Conservation (phyloP, 2,888 invertebrate genomes). For the Nymphalis polychloros region DNA sequence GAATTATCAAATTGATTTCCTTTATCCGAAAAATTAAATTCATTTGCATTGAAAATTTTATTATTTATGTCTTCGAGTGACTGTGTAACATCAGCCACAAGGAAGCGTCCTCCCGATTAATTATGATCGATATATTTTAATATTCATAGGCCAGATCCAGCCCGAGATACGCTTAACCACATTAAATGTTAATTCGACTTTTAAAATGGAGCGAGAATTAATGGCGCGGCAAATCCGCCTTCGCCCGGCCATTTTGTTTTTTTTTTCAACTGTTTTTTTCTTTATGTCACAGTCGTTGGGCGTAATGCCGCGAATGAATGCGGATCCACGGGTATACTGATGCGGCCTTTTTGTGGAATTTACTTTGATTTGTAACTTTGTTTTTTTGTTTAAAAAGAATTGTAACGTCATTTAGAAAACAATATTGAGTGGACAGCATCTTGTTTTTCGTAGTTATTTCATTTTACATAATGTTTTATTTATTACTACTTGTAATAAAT, state of each 20-base stretch:
- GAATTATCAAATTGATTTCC: too few relatives aligned
- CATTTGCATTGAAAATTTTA: neutral
- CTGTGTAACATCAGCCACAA: slow-evolving; percentile 38
- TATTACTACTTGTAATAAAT: too few relatives aligned
- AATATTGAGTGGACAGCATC: neutral
- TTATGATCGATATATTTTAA: slow-evolving; percentile 51
- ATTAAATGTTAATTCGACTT: slow-evolving; percentile 52
- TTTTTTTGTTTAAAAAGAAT: slow-evolving; percentile 28
- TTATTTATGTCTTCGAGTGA: slow-evolving; percentile 3
- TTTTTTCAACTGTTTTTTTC: slow-evolving; percentile 37
- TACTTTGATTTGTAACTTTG: slow-evolving; percentile 36
- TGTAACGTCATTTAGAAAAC: slow-evolving; percentile 7
- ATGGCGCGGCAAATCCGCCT: slow-evolving; percentile 47
- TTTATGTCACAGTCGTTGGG: slow-evolving; percentile 34
- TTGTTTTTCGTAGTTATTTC: neutral
- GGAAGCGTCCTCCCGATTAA: slow-evolving; percentile 39
- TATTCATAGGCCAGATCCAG: slow-evolving; percentile 49
- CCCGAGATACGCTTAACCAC: slow-evolving; percentile 46
- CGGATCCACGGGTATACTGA: slow-evolving; percentile 28
- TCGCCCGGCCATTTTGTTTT: slow-evolving; percentile 40
- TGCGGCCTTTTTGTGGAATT: slow-evolving; percentile 37
- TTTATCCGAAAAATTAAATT: neutral
- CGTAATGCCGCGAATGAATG: slow-evolving; percentile 40
- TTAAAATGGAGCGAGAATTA: slow-evolving; percentile 48
- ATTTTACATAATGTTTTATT: neutral